These are phyloP conservation scores for Typhlomys cinereus DNA, from an alignment of 2,113 vertebrate genomes.

Conservation along the genomic window DNA sequence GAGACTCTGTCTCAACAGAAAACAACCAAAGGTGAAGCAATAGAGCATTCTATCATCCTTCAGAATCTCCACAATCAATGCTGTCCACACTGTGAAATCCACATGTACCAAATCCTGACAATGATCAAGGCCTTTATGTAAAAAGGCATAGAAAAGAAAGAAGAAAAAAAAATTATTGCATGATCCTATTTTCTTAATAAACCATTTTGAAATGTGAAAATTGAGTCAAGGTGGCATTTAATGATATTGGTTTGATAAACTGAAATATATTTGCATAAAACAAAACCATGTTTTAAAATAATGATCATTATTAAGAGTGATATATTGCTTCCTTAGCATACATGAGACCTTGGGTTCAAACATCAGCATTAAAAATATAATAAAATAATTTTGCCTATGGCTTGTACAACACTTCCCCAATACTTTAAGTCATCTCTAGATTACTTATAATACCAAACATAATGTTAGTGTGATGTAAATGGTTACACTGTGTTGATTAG, in stretches of 20 bases:
- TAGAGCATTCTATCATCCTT: not conserved
- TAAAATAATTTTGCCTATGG: not conserved
- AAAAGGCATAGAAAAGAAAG: not conserved
- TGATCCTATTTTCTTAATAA: not conserved
- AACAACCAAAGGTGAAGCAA: not conserved
- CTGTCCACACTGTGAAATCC: not conserved
- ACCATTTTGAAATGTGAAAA: not conserved
- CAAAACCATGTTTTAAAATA: not conserved
- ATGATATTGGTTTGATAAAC: not conserved
- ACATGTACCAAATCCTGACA: not conserved
- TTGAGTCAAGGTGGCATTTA: not conserved
- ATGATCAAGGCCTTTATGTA: not conserved
- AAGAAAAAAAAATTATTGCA: not conserved
- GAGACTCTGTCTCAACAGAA: no score
- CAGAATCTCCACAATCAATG: no score
- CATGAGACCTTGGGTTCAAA: not conserved
- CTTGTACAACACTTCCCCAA: not conserved
- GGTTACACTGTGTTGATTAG: not conserved
- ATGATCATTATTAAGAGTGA: not conserved
- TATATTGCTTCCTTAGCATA: not conserved
- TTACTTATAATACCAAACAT: not conserved
- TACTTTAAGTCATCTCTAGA: not conserved
- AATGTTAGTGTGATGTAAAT: not conserved
- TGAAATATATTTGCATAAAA: not conserved
- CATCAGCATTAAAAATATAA: not conserved